phyloP scores from a whole-genome alignment of 2,797 vertebrate genomes.

The Micropoecilia bifurca region DNA sequence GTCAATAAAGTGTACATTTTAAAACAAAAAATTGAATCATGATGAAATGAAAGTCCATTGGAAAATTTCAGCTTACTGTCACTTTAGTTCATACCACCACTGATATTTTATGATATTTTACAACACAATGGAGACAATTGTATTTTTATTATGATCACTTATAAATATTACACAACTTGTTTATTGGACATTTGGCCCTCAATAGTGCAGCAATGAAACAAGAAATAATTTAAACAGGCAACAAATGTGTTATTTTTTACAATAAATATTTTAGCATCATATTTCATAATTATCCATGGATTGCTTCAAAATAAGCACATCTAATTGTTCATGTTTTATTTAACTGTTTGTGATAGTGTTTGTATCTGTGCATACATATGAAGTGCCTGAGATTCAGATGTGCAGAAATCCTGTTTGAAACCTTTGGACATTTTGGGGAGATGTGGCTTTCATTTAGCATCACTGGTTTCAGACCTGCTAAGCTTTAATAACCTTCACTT shows the following conservation, averaged over 20 bases:
- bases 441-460: background rate
- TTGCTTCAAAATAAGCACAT: background rate
- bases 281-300: background rate
- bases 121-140: background rate
- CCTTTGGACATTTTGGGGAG: slow-evolving; percentile 10
- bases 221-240: too few relatives aligned
- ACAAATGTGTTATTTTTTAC: background rate
- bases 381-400: slow-evolving; percentile 6
- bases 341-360: background rate
- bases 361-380: background rate
- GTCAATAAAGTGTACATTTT: background rate
- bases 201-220: background rate
- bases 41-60: background rate
- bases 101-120: background rate
- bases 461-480: slow-evolving; percentile 10
- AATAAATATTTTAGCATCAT: background rate
- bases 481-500: slow-evolving; percentile 28
- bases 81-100: background rate
- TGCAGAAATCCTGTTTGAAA: slow-evolving; percentile 19
- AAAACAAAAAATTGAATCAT: background rate
- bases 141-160: background rate
- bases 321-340: background rate
- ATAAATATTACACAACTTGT: background rate
- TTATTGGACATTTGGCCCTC: background rate
- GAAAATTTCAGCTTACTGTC: background rate